phyloP scores from a whole-genome alignment of 2,797 vertebrate species.

The Schizothorax lantsangensis region DNA sequence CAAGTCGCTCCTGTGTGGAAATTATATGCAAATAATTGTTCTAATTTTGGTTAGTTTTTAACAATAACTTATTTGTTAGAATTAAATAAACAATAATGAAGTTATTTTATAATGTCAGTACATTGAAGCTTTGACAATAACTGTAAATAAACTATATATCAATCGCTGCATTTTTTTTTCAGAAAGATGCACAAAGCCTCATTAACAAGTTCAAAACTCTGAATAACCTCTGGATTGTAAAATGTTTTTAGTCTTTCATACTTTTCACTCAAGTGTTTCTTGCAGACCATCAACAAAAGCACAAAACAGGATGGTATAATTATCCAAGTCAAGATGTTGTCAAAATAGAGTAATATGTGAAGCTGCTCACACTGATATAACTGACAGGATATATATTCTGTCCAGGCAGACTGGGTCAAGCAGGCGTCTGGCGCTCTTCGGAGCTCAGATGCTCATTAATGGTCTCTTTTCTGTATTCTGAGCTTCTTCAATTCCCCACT shows the following conservation, averaged over 20 bases:
- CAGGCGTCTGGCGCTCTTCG: neutral
- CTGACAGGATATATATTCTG: constrained; percentile 20
- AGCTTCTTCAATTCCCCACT: constrained; percentile 29
- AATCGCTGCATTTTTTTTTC: too few species aligned
- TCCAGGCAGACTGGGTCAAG: constrained; percentile 11
- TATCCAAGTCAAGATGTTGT: constrained; percentile 7
- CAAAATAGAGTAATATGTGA: neutral
- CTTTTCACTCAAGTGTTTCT: neutral
- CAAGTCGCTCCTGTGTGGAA: too few species aligned
- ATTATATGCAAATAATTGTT: too few species aligned
- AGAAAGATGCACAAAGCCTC: neutral
- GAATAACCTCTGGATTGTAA: constrained; percentile 11
- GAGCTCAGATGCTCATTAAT: constrained; percentile 34
- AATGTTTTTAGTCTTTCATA: constrained; percentile 8
- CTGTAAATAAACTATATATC: too few species aligned
- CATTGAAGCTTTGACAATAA: too few species aligned
- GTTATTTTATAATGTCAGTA: too few species aligned
- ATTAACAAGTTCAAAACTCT: constrained; percentile 11
- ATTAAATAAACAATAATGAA: too few species aligned
- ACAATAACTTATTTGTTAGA: too few species aligned
- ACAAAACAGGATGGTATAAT: neutral
- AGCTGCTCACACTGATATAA: neutral
- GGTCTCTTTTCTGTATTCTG: constrained; percentile 10
- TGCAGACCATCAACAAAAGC: neutral
- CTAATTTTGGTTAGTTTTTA: too few species aligned